phyloP scores from a whole-genome alignment of 2,888 invertebrate species.

The Athrips mouffetella region DNA sequence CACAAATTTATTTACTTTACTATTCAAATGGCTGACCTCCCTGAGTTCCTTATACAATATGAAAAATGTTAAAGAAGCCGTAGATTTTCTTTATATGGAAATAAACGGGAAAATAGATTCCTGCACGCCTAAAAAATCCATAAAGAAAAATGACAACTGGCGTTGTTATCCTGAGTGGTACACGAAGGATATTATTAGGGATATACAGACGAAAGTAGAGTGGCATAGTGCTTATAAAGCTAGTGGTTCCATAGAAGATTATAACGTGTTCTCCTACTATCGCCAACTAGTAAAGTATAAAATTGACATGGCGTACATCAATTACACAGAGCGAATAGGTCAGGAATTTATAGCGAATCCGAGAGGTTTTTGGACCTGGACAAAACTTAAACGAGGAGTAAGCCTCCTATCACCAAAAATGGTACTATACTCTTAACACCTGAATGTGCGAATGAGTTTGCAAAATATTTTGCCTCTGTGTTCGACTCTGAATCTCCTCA shows the following conservation, averaged over 20 bases:
- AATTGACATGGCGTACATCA: not conserved
- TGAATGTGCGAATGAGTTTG: not conserved
- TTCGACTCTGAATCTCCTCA: not conserved
- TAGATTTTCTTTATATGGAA: not conserved
- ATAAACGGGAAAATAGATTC: not conserved
- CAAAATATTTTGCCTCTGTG: not conserved
- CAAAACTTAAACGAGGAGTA: not conserved
- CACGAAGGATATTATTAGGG: not conserved
- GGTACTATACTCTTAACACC: not conserved
- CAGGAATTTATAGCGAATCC: not conserved
- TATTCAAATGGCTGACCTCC: too few relatives aligned
- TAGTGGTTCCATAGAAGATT: not conserved
- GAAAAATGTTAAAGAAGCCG: not conserved
- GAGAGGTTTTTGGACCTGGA: conserved; percentile 15
- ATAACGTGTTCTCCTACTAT: not conserved
- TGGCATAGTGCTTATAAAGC: not conserved
- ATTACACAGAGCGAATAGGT: not conserved
- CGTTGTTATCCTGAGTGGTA: not conserved
- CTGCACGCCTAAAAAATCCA: not conserved
- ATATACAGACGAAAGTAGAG: not conserved
- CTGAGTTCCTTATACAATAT: not conserved
- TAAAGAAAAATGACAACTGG: not conserved
- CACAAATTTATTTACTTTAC: too few relatives aligned
- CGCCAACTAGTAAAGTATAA: not conserved
- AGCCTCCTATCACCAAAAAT: not conserved